Percentiles rank a stretch among this genome's conserved stretches.
These are phyloP conservation scores for Poecilia latipinna DNA, from an alignment of 2,113 vertebrate species.

Conservation along the genomic window DNA sequence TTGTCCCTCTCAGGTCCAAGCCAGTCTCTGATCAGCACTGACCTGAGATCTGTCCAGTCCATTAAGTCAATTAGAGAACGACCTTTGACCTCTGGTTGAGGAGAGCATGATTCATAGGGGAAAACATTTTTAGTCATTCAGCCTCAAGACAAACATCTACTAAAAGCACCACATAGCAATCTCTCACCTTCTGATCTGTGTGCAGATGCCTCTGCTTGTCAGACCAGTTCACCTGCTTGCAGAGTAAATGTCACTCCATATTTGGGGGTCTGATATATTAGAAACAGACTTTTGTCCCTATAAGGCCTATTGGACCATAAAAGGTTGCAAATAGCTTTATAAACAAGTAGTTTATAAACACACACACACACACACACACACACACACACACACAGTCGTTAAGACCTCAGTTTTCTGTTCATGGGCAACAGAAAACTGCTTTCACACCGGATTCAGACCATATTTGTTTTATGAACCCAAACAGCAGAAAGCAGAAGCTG, in stretches of 20 bases:
- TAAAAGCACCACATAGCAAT: conserved; percentile 1
- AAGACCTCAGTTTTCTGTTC: not conserved
- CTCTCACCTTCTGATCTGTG: conserved; percentile 31
- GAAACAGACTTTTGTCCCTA: too few relatives aligned
- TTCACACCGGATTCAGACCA: too few relatives aligned
- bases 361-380: not conserved
- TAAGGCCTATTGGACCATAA: too few relatives aligned
- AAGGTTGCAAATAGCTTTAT: too few relatives aligned
- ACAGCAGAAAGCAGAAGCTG: not conserved
- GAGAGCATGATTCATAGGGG: conserved; percentile 2
- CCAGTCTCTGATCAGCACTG: conserved; percentile 56
- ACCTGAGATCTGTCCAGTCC: conserved; percentile 64
- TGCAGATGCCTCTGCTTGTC: conserved; percentile 4
- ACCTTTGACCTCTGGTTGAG: conserved; percentile 62
- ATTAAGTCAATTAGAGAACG: conserved; percentile 73
- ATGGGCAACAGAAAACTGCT: not conserved
- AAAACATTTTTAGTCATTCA: conserved; percentile 11
- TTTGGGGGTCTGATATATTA: not conserved
- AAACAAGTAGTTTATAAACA: too few relatives aligned
- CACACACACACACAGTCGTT: not conserved
- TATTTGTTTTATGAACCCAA: too few relatives aligned
- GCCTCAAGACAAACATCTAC: not conserved
- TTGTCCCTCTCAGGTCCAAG: conserved; percentile 44
- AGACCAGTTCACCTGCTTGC: conserved; percentile 3
- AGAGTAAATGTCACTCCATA: not conserved